Evolutionary conservation across 2,113 vertebrate genomes (phyloP), one percentile per base, ranked within the genome.

Genomic region (Barnardius zonarius): DNA sequence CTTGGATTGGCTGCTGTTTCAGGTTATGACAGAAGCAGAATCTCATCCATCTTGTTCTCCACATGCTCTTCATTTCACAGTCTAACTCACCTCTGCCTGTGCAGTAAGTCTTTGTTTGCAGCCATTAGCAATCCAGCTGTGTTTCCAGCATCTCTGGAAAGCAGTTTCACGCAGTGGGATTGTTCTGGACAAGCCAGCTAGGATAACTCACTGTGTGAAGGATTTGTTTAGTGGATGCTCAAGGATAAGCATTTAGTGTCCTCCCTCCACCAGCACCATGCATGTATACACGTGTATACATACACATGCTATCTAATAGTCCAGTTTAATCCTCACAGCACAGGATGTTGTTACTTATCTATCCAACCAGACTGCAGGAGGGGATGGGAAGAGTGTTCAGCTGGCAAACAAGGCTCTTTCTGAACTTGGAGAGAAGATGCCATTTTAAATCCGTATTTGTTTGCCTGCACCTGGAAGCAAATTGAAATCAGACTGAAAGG

Each of bases 181-280:
- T 62, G n/a, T 72, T 75, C 92, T 41, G 61, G 59, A 31, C 64
- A 48, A 43, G 73, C 70, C 37, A n/a, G 51, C 57, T 33, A 33
- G 89, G 52, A 52, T 81, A 92, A 75, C 35, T 37, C 46, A 3
- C 37, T 41, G 39, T 3, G 3, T 23, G 55, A 83, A 79, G 80
- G 85, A 92, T 95, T 90, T 92, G 54, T 72, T 91, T 49, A 77
- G 87, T 17, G 23, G 55, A 68, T 69, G 66, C 52, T 30, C 23
- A 44, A 61, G 44, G 39, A 86, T 94, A 91, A 96, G 88, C 86
- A 78, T 76, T 91, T 82, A 57, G 73, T 41, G 82, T 63, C 85
- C 61, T 88, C 86, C 76, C 57, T 25, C 59, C 61, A 23, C 20
- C 46, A 75, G 76, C 64, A 72, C 43, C 44, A 17, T 62, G 43